These are phyloP conservation scores for Brachypteracias leptosomus DNA, from an alignment of 2,113 vertebrate genomes.

Conservation along the genomic window DNA sequence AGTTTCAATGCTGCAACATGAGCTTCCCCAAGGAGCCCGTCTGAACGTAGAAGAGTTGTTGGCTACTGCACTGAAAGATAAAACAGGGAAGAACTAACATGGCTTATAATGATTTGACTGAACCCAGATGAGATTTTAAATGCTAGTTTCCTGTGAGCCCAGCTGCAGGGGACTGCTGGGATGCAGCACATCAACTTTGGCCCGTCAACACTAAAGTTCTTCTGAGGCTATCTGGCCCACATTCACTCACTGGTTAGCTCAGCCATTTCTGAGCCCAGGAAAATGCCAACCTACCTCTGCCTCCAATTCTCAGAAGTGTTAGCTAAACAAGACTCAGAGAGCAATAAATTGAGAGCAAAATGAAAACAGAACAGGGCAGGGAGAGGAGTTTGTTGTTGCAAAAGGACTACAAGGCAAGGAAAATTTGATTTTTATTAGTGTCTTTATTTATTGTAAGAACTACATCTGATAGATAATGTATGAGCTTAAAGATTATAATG, in stretches of 20 bases:
- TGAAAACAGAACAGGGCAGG: not conserved
- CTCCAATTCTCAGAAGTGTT: not conserved
- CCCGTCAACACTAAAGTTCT: not conserved
- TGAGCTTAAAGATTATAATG: not conserved
- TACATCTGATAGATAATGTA: not conserved
- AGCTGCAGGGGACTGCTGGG: not conserved
- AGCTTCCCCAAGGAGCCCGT: not conserved
- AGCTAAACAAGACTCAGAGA: not conserved
- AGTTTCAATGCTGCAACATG: not conserved
- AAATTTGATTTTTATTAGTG: not conserved
- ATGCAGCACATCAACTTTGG: not conserved
- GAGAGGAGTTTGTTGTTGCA: not conserved
- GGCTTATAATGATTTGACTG: slow-evolving; percentile 16
- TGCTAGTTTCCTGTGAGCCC: not conserved
- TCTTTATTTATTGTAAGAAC: not conserved
- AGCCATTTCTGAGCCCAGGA: not conserved
- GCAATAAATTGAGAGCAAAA: not conserved
- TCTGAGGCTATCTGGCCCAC: not conserved
- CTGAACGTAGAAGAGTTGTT: not conserved
- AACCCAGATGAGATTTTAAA: slow-evolving; percentile 33
- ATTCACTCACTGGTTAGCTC: not conserved
- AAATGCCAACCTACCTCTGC: slow-evolving; percentile 13
- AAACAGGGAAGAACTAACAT: not conserved
- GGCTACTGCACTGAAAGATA: not conserved
- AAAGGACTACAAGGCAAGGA: not conserved